Evolutionary conservation across 2,888 invertebrate species (phyloP).

Genomic region (Cheilosia vulpina): DNA sequence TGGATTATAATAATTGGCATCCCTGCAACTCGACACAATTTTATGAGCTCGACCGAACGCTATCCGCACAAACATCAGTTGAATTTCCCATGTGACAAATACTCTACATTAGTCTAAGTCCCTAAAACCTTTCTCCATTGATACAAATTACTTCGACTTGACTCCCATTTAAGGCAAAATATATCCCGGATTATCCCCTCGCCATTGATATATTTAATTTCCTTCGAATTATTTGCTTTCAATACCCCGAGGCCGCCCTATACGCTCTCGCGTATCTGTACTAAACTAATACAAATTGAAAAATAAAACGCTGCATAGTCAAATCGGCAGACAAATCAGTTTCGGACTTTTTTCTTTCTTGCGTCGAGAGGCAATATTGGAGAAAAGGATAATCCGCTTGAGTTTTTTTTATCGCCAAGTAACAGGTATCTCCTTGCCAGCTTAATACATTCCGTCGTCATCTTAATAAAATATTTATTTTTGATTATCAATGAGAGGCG

Average conservation of each 20-base stretch:
- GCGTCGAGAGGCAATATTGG: constrained; percentile 45
- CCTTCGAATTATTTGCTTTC: constrained; percentile 37
- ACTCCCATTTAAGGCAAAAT: neutral
- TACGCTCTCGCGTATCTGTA: neutral
- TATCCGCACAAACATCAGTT: neutral
- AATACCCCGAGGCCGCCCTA: constrained; percentile 20
- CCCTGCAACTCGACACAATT: no score
- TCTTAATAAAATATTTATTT: constrained; percentile 81
- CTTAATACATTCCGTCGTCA: constrained; percentile 62
- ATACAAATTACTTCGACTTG: neutral
- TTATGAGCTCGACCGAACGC: no score
- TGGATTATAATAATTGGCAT: no score
- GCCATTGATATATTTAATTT: constrained; percentile 34
- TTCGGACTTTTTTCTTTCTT: constrained; percentile 8
- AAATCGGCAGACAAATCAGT: constrained; percentile 55
- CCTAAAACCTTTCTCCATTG: neutral
- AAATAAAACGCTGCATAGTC: constrained; percentile 19
- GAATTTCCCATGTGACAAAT: neutral
- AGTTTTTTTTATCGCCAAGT: constrained; percentile 75
- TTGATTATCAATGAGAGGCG: constrained; percentile 80
- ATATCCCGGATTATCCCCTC: constrained; percentile 1
- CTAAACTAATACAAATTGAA: constrained; percentile 59
- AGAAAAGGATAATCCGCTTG: constrained; percentile 74
- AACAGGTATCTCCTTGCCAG: constrained; percentile 67
- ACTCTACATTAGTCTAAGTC: neutral